Evolutionary conservation across 2,888 invertebrate genomes (phyloP), one percentile per base, ranked within the genome.

Genomic region (Lasioglossum marginatum): DNA sequence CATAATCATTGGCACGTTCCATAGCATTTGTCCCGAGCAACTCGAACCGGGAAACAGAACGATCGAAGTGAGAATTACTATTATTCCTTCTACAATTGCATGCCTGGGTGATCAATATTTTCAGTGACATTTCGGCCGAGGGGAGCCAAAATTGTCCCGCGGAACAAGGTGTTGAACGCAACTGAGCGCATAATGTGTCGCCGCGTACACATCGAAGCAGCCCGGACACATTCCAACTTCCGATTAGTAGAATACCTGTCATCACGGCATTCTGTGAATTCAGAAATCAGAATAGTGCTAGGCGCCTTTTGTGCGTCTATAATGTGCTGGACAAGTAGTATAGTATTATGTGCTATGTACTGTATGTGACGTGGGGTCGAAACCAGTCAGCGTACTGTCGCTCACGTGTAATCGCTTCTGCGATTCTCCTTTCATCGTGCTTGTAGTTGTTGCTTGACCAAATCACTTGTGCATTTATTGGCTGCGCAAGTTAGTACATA

Each of bases 221-320:
- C 14, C 40, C 70, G 70, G 23, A 40, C 70, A 70, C 70, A 70
- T 70, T 70, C 70, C 70, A 40, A 70, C 70, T 70, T 70, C 70
- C 70, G 70, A 70, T 70, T 70, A 70, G 70, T 70, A n/a, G 40
- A 70, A 70, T 70, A 70, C 40, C 70, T 70, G 70, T 70, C 70
- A 70, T 70, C 70, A 70, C n/a, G 70, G 70, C 40, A 12, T 40
- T 70, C 70, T 70, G 40, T 40, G 40, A 70, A 70, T 70, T 68
- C 70, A 40, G 70, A 70, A 70, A 70, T 70, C 70, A 40, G 70
- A 70, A 70, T 37, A 70, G 70, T 5, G 40, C 14, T 40, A 14
- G 70, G 2, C 14, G 70, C n/a, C 70, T 70, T 70, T 70, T 70
- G 70, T 70, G 70, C 70, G 37, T n/a, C 70, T 40, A 40, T 14